Base-by-base conservation (phyloP, 2,113 vertebrate genomes). In the Podarcis raffonei region DNA sequence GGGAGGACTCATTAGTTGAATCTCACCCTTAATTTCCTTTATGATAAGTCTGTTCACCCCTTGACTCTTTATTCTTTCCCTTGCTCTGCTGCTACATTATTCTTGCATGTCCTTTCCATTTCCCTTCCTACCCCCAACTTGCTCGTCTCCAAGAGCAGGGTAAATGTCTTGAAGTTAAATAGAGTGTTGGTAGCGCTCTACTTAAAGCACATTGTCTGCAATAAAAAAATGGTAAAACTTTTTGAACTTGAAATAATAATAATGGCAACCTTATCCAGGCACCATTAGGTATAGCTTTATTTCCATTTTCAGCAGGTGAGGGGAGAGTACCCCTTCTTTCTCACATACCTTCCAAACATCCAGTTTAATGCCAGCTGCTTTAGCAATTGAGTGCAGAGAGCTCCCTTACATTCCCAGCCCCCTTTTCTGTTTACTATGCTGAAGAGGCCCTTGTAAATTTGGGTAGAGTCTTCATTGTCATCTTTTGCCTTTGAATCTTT, bases 391-490 rank as follows among this genome's bases (percentile, higher is more conserved):
- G 32, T 35, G 32, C 39, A 80, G 42, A 69, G 27, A 71, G 25
- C 48, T 80, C 76, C 27, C 39, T 62, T 62, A 22, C 35, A 32
- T 87, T 93, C 88, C 89, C 76, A 91, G 23, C 92, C 86, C 92
- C 88, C 89, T 90, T 81, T 94, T 69, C 62, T 87, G 85, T 93
- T 92, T 86, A 87, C 86, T 93, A 39, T 66, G 80, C 39, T 90
- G 91, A 94, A 80, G 85, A 71, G 13, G 88, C 92, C 90, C 32
- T 92, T 87, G 87, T 69, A 88, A 94, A 93, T 96, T 94, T 95
- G 94, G 89, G 92, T 94, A 92, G 94, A 95, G 91, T 83, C 92
- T 88, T 92, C 93, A 89, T 93, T 95, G 96, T 96, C 94, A 94
- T 89, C 89, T 20, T 94, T 91, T 94, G 89, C 92, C 92, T 90